Base-by-base conservation (phyloP, 2,113 vertebrate genomes). In the Hiodon tergisus region DNA sequence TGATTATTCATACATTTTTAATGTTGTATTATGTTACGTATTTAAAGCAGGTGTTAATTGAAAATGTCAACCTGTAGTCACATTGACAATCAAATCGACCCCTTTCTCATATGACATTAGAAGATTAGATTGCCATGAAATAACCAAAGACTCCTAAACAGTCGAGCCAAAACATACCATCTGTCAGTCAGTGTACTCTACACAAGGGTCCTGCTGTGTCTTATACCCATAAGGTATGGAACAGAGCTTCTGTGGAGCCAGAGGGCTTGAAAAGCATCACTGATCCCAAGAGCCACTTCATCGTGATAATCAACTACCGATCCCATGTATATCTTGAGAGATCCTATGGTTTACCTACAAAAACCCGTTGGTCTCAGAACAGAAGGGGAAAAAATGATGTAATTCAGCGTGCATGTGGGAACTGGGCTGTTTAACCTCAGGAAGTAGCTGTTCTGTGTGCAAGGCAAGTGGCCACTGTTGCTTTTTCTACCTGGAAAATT, bases 391-490 rank as follows among this genome's bases (percentile, higher is more conserved):
- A 17, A 31, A 70, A 57, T n/a, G 31, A 4, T 10, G n/a, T 46
- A 16, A 17, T 17, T 6, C 66, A 17, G 17, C 9, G 69, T 10
- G 31, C 31, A 31, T 70, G 16, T 55, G 66, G 47, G 14, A 50
- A 51, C 66, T 13, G 11, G 13, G 52, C 9, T 58, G 54, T 46
- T 17, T 55, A 53, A 11, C 69, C 5, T 3, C 52, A 13, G 52
- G 69, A 58, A 70, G 53, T 70, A 53, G 69, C 69, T 31, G 46
- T 68, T 68, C 50, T 52, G 66, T 52, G 52, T n/a, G 66, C 52
- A 16, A 55, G 69, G 69, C 17, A 9, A 5, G 0, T 17, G 17
- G 46, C 31, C 47, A 67, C 3, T 67, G 46, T 50, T 48, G 8
- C n/a, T 66, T 16, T 65, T 67, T 67, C 10, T 13, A 3, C 52